phyloP scores from a whole-genome alignment of 2,113 vertebrate species.

The Dicrurus megarhynchus region DNA sequence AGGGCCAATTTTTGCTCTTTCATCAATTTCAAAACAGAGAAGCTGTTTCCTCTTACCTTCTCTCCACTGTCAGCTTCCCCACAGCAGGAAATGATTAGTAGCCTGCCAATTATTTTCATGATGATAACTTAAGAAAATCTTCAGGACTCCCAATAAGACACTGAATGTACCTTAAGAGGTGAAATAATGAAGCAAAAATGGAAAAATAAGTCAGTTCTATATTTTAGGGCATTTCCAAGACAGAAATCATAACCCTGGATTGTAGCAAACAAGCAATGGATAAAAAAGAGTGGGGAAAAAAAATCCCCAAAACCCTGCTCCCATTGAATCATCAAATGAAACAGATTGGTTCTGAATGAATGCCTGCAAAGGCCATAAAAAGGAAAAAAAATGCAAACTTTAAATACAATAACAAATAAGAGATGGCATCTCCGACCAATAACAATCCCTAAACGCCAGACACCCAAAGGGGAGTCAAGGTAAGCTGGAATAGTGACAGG shows the following conservation, averaged over 20 bases:
- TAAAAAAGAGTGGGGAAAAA: background rate
- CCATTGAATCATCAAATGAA: background rate
- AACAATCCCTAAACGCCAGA: background rate
- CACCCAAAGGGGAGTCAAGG: background rate
- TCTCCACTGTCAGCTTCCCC: background rate
- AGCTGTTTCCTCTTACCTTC: background rate
- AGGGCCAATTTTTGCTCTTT: background rate
- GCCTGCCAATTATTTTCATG: background rate
- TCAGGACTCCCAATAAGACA: background rate
- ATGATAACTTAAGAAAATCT: background rate
- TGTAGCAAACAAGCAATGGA: background rate
- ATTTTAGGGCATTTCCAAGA: background rate
- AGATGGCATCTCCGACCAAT: background rate
- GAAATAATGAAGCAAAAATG: background rate
- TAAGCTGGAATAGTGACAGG: background rate
- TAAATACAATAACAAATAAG: background rate
- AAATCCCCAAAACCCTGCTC: accelerated
- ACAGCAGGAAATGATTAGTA: background rate
- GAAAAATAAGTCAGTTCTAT: background rate
- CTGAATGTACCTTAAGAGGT: background rate
- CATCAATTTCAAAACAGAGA: background rate
- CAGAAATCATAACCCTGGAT: background rate
- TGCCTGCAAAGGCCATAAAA: background rate
- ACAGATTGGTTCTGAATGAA: background rate
- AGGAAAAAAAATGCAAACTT: background rate